These are phyloP conservation scores for Diplazon laetatorius DNA, from an alignment of 2,888 invertebrate species.

Conservation along the genomic window DNA sequence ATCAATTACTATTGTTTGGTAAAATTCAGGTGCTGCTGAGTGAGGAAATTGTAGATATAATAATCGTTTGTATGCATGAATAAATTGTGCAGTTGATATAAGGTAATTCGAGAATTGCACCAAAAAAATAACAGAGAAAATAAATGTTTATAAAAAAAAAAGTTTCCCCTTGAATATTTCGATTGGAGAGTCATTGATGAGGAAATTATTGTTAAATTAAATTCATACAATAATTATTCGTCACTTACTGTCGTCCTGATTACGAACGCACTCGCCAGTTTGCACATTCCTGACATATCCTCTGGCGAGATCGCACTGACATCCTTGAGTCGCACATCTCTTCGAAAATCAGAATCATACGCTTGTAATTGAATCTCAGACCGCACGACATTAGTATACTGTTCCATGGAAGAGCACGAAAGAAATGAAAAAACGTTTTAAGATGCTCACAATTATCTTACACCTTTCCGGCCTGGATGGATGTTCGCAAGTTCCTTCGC, in stretches of 20 bases:
- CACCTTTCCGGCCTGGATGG: not conserved
- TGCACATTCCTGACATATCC: constrained; percentile 4
- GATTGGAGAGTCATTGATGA: not conserved
- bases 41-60: too few relatives aligned
- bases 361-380: too few relatives aligned
- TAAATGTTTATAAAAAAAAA: too few relatives aligned
- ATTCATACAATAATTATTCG: not conserved
- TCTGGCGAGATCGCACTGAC: constrained; percentile 1
- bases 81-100: too few relatives aligned
- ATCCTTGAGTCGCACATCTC: constrained; percentile 1
- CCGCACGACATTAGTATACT: not conserved
- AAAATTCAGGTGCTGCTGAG: too few relatives aligned
- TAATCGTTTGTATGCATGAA: too few relatives aligned
- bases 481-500: not conserved
- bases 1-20: too few relatives aligned
- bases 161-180: too few relatives aligned
- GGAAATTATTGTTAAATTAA: not conserved
- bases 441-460: not conserved
- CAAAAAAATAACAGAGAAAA: too few relatives aligned
- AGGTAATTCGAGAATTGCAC: too few relatives aligned
- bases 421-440: not conserved
- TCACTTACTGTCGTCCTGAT: constrained; percentile 9
- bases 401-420: not conserved
- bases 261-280: constrained; percentile 2
- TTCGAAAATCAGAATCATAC: not conserved